Percentiles rank a stretch among this genome's conserved stretches.
phyloP scores from a whole-genome alignment of 2,113 vertebrate species.

The Dryoscopus gambensis region DNA sequence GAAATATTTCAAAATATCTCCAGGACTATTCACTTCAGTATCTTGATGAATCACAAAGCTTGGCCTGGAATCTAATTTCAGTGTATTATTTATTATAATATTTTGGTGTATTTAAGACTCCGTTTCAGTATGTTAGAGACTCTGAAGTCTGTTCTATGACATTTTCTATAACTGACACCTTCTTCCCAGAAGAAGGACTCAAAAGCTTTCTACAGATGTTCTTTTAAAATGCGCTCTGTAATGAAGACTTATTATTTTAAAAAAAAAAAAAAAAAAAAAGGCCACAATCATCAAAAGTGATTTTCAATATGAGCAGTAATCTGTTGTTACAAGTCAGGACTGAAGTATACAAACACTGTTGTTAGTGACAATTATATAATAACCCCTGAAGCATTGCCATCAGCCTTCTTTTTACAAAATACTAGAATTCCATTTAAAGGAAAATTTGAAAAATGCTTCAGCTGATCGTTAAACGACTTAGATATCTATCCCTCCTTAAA shows the following conservation, averaged over 20 bases:
- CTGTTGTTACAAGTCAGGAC: neutral
- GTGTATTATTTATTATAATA: neutral
- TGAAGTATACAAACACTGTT: neutral
- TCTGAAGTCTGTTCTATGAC: neutral
- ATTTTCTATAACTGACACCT: neutral
- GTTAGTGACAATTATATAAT: neutral
- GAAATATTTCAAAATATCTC: neutral
- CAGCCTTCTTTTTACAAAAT: neutral
- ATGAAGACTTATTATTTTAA: neutral
- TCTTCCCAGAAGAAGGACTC: neutral
- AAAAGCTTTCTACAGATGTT: neutral
- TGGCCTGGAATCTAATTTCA: neutral
- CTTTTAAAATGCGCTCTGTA: neutral
- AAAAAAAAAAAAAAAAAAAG: neutral
- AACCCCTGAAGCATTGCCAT: neutral
- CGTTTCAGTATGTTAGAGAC: neutral
- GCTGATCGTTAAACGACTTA: neutral
- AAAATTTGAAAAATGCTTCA: neutral
- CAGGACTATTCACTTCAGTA: neutral
- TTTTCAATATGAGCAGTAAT: neutral
- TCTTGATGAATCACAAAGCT: neutral
- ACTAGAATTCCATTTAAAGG: neutral
- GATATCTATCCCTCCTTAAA: neutral
- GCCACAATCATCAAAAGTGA: neutral
- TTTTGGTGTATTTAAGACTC: neutral